A percentile compares a stretch with the other conserved stretches of the same genome.
Conservation (phyloP, 2,888 invertebrate species). For the Scaptomyza reducta region DNA sequence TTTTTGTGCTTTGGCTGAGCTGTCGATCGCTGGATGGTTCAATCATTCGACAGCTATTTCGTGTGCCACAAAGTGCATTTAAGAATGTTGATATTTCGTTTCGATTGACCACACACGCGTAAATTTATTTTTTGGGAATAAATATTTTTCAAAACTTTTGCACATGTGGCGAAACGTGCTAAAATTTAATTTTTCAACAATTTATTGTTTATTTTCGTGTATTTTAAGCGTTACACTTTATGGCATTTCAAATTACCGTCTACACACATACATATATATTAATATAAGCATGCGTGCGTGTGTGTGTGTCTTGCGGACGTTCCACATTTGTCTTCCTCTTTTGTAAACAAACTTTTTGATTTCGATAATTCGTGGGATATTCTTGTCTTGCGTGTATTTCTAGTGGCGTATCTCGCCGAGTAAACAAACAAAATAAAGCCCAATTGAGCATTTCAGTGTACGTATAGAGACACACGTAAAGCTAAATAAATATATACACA, state of each 20-base stretch:
- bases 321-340: constrained; percentile 78
- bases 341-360: constrained; percentile 71
- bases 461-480: constrained; percentile 12
- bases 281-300: background rate
- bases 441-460: constrained; percentile 64
- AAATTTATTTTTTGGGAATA: constrained; percentile 32
- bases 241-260: constrained; percentile 48
- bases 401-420: constrained; percentile 68
- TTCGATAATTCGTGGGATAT: constrained; percentile 71
- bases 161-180: constrained; percentile 77
- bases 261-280: constrained; percentile 13
- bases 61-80: constrained; percentile 60
- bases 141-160: constrained; percentile 67
- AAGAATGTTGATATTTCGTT: constrained; percentile 33
- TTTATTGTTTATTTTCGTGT: constrained; percentile 71
- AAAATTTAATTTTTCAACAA: constrained; percentile 63
- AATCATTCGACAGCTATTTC: constrained; percentile 26
- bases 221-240: constrained; percentile 78
- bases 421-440: constrained; percentile 72
- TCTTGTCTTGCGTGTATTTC: constrained; percentile 72
- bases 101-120: constrained; percentile 56
- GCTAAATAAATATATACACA: constrained; percentile 13
- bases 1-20: constrained; percentile 41
- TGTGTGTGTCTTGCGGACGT: constrained; percentile 59
- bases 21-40: constrained; percentile 40